Evolutionary conservation across 1,140 invertebrate genomes (phyloP), one percentile per base, ranked within the genome.

Genomic region (Papilio polyxenes): DNA sequence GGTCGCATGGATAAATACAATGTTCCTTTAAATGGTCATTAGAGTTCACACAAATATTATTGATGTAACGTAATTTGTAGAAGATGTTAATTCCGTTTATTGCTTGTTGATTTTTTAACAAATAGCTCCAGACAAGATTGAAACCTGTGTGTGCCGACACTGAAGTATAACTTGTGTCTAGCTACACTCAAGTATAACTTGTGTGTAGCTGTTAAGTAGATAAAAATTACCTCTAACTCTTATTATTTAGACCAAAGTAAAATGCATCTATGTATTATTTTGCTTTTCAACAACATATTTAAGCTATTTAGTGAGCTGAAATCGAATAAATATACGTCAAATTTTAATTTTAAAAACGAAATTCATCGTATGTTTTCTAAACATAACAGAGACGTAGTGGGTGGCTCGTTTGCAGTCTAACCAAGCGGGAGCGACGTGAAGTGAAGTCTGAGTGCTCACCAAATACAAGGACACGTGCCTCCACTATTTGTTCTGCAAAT

Each of bases 351-450:
- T 15, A 13, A 69, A 31, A 37, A 15, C 13, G 31, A n/a, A 69
- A 69, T 69, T 69, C 31, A 69, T 31, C 3, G 23, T 31, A 69
- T 69, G 65, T 69, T 69, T 37, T 69, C n/a, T 69, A 69, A 69
- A 69, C 65, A 69, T 37, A 69, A 69, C 65, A 69, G 23, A 15
- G 23, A 69, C 62, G 23, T 69, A 69, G 23, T 15, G 23, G 65
- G 65, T 69, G 65, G 65, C 23, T 69, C 65, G 65, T 69, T 69
- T 69, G 31, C 65, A 69, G 65, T 69, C 65, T 69, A 69, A 69
- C 65, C 65, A 69, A 69, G 65, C 65, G 65, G 11, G 23, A 69
- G 65, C 65, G 31, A 69, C 65, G 65, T 69, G 65, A 69, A 69
- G 65, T 37, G 65, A 69, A 69, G 65, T 31, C 65, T 69, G 23